Evolutionary conservation across 2,797 vertebrate genomes (phyloP).

Genomic region (Acomys russatus): DNA sequence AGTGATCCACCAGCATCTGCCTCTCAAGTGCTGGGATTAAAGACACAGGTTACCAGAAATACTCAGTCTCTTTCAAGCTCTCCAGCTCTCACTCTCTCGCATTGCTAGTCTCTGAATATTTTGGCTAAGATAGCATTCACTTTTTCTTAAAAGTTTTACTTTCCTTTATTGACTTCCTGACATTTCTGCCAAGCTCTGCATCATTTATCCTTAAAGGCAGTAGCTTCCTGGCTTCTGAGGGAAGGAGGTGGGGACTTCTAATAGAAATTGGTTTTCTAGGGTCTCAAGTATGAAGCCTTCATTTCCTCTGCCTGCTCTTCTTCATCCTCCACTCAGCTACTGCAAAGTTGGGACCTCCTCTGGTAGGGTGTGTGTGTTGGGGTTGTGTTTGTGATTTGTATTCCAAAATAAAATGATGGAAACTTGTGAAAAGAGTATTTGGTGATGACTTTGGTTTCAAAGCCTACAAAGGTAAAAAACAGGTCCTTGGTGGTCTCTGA

Average conservation of each 20-base stretch:
- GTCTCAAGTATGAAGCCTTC: conserved; percentile 81
- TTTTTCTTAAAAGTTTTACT: conserved; percentile 63
- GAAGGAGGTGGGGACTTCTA: conserved; percentile 69
- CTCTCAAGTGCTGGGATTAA: no score
- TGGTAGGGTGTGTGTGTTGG: not conserved
- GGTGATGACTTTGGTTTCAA: conserved; percentile 35
- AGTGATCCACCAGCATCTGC: no score
- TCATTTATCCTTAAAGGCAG: conserved; percentile 74
- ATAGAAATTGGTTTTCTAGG: conserved; percentile 75
- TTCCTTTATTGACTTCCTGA: conserved; percentile 71
- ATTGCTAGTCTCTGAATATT: conserved; percentile 40
- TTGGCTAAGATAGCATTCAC: conserved; percentile 49
- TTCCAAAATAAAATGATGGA: conserved; percentile 51
- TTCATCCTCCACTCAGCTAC: conserved; percentile 73
- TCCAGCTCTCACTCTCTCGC: not conserved
- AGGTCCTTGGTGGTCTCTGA: conserved; percentile 8
- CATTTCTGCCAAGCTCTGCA: conserved; percentile 70
- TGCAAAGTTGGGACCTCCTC: conserved; percentile 64
- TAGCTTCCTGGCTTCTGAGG: conserved; percentile 74
- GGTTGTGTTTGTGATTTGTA: conserved; percentile 29
- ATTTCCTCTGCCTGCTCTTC: conserved; percentile 79
- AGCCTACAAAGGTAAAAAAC: conserved; percentile 26
- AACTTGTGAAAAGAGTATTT: conserved; percentile 58
- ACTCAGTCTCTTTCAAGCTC: no score
- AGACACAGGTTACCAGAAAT: no score